Conservation (phyloP, 2,888 invertebrate species). For the Phortica magna region DNA sequence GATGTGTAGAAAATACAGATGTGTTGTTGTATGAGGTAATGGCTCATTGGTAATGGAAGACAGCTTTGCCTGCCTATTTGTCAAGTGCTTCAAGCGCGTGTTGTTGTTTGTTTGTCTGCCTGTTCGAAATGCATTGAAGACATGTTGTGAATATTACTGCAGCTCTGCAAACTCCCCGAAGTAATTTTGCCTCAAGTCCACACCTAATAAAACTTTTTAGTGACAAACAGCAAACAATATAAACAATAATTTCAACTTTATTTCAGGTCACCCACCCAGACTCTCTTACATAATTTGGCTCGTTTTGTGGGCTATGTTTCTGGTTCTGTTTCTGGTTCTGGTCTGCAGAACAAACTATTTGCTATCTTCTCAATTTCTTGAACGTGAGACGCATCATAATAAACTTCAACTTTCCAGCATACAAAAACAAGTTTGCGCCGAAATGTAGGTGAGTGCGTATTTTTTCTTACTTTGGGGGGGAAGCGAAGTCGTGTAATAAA, state of each 20-base stretch:
- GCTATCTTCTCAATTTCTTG: constrained; percentile 71
- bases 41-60: constrained; percentile 19
- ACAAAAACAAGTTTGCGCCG: not conserved
- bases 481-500: not conserved
- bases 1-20: constrained; percentile 43
- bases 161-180: constrained; percentile 58
- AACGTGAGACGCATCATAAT: constrained; percentile 66
- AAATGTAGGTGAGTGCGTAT: not conserved
- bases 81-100: too few relatives aligned
- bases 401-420: not conserved
- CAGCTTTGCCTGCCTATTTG: too few relatives aligned
- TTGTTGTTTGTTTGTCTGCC: too few relatives aligned
- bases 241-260: constrained; percentile 70
- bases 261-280: constrained; percentile 40
- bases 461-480: not conserved
- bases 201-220: constrained; percentile 71
- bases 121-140: too few relatives aligned
- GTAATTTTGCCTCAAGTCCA: constrained; percentile 58
- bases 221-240: constrained; percentile 60
- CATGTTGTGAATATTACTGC: not conserved
- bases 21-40: constrained; percentile 51
- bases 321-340: constrained; percentile 43
- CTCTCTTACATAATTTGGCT: too few relatives aligned
- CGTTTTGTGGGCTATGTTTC: too few relatives aligned
- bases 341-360: constrained; percentile 59